Evolutionary conservation across 2,888 invertebrate genomes (phyloP).

Genomic region (Ophion obscuratus): DNA sequence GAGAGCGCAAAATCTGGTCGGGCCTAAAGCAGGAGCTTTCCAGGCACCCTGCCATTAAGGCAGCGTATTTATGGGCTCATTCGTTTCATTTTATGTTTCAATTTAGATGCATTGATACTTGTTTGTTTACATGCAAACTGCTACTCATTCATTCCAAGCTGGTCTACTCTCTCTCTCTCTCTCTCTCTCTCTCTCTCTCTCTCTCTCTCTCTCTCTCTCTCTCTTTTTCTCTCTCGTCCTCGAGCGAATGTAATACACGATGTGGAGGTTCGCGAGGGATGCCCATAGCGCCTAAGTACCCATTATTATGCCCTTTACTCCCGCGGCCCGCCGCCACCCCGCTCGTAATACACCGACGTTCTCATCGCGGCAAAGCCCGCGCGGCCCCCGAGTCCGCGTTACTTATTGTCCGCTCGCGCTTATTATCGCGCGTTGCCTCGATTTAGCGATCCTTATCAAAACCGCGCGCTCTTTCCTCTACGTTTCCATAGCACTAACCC

Average conservation of each 20-base stretch:
- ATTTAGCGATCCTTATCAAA: constrained; percentile 67
- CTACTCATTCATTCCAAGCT: constrained; percentile 76
- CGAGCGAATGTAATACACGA: constrained; percentile 34
- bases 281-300: constrained; percentile 73
- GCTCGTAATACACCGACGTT: constrained; percentile 21
- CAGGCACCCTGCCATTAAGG: constrained; percentile 83
- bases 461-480: constrained; percentile 44
- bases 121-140: constrained; percentile 82
- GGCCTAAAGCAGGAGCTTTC: constrained; percentile 81
- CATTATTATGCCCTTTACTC: constrained; percentile 79
- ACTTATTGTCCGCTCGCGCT: constrained; percentile 66
- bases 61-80: constrained; percentile 82
- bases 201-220: constrained; percentile 20
- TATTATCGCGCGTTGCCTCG: constrained; percentile 49
- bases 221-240: constrained; percentile 15
- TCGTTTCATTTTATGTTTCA: constrained; percentile 83
- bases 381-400: constrained; percentile 63
- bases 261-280: constrained; percentile 63
- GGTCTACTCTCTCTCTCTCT: constrained; percentile 38
- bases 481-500: not conserved
- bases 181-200: constrained; percentile 12
- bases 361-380: constrained; percentile 54
- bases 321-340: constrained; percentile 58
- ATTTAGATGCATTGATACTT: constrained; percentile 84
- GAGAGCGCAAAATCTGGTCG: constrained; percentile 62